These are phyloP conservation scores for Bathynomus jamesi DNA, from an alignment of 1,140 invertebrate genomes.

Conservation along the genomic window DNA sequence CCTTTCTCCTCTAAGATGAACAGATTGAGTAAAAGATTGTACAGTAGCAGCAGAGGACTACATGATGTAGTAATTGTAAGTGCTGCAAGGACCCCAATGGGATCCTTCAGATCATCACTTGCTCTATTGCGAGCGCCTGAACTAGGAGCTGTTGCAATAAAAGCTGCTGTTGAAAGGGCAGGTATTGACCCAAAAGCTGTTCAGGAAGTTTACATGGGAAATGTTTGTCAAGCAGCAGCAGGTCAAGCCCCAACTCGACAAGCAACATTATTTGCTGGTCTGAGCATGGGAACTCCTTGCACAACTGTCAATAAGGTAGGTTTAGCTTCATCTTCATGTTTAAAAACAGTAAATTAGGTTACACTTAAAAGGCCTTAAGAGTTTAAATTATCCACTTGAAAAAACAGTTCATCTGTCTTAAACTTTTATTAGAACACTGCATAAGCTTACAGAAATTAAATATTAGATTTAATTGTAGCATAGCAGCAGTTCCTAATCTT, in stretches of 20 bases:
- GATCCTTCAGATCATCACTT: slow-evolving; percentile 63
- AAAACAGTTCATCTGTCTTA: too few species aligned
- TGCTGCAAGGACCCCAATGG: slow-evolving; percentile 90
- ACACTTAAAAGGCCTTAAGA: too few species aligned
- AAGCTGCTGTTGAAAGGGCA: slow-evolving; percentile 72
- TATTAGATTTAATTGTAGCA: too few species aligned
- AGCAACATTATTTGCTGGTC: slow-evolving; percentile 81
- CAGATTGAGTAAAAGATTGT: too few species aligned
- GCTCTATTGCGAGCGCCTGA: slow-evolving; percentile 71
- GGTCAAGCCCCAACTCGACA: slow-evolving; percentile 87
- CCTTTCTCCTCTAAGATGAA: too few species aligned
- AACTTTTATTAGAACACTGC: too few species aligned
- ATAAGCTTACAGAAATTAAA: too few species aligned
- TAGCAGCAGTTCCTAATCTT: too few species aligned
- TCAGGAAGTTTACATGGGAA: slow-evolving; percentile 94
- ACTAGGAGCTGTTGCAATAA: slow-evolving; percentile 80
- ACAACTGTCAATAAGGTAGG: slow-evolving; percentile 86
- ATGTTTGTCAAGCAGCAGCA: slow-evolving; percentile 56
- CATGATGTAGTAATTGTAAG: slow-evolving; percentile 84
- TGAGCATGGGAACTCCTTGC: slow-evolving; percentile 79
- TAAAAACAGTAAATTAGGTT: too few species aligned
- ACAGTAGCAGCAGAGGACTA: too few species aligned
- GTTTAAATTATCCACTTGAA: too few species aligned
- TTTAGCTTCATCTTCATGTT: too few species aligned
- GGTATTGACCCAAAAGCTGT: slow-evolving; percentile 70